These are phyloP conservation scores for Notiomystis cincta DNA, from an alignment of 2,113 vertebrate genomes.

Conservation along the genomic window DNA sequence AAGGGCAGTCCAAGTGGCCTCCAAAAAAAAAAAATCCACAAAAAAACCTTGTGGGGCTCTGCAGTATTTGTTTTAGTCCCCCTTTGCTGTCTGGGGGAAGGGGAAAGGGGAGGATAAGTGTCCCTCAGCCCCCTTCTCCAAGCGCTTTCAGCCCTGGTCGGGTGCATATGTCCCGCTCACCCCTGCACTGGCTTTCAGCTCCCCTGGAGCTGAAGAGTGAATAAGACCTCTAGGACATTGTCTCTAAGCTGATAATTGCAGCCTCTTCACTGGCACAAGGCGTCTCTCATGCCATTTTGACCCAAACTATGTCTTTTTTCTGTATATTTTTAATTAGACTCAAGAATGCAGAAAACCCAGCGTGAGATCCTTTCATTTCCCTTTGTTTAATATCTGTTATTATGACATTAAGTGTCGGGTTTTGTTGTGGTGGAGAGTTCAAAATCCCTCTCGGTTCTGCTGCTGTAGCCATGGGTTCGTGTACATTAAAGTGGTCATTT, in stretches of 20 bases:
- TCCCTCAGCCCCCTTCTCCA: background rate
- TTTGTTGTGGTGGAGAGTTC: conserved; percentile 44
- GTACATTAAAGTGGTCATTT: conserved; percentile 60
- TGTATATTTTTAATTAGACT: conserved; percentile 71
- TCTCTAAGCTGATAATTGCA: conserved; percentile 92
- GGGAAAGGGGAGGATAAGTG: background rate
- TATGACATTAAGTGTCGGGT: conserved; percentile 64
- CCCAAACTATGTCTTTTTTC: conserved; percentile 72
- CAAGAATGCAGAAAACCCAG: conserved; percentile 79
- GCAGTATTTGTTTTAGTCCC: conserved; percentile 14
- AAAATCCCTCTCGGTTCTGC: conserved; percentile 58
- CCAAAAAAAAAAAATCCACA: background rate
- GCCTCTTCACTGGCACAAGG: conserved; percentile 84
- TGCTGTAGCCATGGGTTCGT: conserved; percentile 58
- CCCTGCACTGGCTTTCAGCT: background rate
- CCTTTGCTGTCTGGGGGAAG: background rate
- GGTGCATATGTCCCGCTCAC: fast-evolving
- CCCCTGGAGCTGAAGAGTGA: background rate
- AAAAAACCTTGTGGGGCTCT: background rate
- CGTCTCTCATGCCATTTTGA: conserved; percentile 83
- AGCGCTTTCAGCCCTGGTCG: background rate
- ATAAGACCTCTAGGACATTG: background rate
- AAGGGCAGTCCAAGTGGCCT: background rate
- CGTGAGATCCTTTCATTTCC: conserved; percentile 62
- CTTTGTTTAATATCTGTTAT: conserved; percentile 67